Percentiles rank a stretch among this genome's conserved stretches.
phyloP scores from a whole-genome alignment of 2,113 vertebrate genomes.

The Tiliqua scincoides region DNA sequence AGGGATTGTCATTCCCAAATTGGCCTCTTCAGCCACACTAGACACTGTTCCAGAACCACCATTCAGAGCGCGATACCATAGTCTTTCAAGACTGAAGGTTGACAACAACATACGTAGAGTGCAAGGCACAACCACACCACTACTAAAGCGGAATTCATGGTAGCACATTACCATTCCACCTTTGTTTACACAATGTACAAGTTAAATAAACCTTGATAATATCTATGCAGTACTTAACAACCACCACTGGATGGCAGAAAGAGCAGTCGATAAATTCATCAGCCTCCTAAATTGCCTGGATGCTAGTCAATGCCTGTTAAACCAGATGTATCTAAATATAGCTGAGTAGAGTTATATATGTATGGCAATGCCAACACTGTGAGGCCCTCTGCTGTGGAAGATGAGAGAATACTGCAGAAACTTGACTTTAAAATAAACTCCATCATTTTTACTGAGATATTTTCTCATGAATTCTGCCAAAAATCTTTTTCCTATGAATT shows the following conservation, averaged over 20 bases:
- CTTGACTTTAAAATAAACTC: not conserved
- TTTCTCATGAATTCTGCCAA: not conserved
- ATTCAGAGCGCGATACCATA: too few relatives aligned
- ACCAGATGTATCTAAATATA: not conserved
- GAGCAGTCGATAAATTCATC: slow-evolving; percentile 46
- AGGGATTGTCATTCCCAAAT: too few relatives aligned
- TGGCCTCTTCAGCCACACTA: too few relatives aligned
- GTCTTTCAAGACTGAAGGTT: too few relatives aligned
- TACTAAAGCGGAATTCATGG: not conserved
- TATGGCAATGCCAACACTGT: fast-evolving
- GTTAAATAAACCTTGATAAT: fast-evolving
- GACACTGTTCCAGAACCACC: too few relatives aligned
- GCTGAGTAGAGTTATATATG: not conserved
- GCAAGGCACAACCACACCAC: not conserved
- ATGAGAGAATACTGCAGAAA: not conserved
- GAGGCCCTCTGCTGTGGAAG: not conserved
- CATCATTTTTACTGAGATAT: not conserved
- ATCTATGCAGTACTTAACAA: slow-evolving; percentile 50
- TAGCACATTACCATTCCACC: not conserved
- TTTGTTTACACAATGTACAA: not conserved
- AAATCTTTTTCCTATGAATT: not conserved
- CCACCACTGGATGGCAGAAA: slow-evolving; percentile 73
- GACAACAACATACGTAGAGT: fast-evolving
- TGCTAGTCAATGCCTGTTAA: not conserved
- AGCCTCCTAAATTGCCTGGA: slow-evolving; percentile 34